phyloP scores from a whole-genome alignment of 2,797 vertebrate species.

The Sylvilagus floridanus region DNA sequence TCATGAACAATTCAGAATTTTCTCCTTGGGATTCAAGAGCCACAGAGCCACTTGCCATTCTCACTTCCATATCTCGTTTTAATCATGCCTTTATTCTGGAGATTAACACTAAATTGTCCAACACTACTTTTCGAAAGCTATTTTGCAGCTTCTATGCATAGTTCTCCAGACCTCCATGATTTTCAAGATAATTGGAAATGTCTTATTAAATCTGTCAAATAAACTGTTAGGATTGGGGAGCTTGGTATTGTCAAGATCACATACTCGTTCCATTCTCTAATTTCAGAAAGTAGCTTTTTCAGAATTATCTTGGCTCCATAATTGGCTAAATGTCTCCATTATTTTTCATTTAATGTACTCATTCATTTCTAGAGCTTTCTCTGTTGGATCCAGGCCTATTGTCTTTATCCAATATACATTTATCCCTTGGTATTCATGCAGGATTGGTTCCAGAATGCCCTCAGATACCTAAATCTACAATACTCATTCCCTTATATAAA shows the following conservation, averaged over 20 bases:
- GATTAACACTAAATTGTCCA: neutral
- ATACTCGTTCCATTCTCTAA: neutral
- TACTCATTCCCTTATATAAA: neutral
- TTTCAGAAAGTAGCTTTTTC: constrained; percentile 55
- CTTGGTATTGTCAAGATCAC: neutral
- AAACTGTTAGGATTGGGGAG: neutral
- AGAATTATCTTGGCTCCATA: neutral
- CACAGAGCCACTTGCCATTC: neutral
- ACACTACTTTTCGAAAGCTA: neutral
- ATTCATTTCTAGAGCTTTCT: constrained; percentile 3
- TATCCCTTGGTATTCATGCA: neutral
- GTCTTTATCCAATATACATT: neutral
- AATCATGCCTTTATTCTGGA: neutral
- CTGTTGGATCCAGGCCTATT: neutral
- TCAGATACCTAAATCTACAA: neutral
- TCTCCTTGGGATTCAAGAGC: neutral
- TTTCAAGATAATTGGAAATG: constrained; percentile 21
- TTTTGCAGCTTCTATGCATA: neutral
- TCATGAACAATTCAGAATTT: neutral
- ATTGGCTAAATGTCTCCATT: constrained; percentile 25
- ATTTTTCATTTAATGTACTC: constrained; percentile 4
- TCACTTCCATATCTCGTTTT: neutral
- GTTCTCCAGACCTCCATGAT: neutral
- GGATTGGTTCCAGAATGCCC: neutral
- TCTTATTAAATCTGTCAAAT: constrained; percentile 9